These are phyloP conservation scores for Trypoxylon attenuatum DNA, from an alignment of 2,888 invertebrate genomes.

Conservation along the genomic window DNA sequence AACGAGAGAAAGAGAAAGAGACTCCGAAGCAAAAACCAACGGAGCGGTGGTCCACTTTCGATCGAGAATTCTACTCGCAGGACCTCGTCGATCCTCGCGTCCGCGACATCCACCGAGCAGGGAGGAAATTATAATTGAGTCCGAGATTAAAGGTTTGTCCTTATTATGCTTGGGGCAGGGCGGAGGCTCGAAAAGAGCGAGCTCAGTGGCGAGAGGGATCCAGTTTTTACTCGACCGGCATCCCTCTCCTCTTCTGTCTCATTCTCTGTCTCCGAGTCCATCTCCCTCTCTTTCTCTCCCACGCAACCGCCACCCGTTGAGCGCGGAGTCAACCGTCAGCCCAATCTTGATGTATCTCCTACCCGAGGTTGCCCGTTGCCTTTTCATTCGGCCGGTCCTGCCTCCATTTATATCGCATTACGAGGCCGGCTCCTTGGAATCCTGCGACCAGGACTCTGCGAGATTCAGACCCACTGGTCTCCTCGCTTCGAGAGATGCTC, in stretches of 20 bases:
- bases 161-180: constrained; percentile 63
- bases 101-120: constrained; percentile 33
- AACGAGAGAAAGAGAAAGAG: not conserved
- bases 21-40: constrained; percentile 43
- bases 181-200: constrained; percentile 53
- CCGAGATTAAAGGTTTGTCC: constrained; percentile 69
- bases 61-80: constrained; percentile 35
- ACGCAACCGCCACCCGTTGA: too few species aligned
- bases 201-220: constrained; percentile 61
- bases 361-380: constrained; percentile 55
- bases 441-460: constrained; percentile 48
- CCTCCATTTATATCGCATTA: constrained; percentile 70
- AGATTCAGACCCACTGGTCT: constrained; percentile 55
- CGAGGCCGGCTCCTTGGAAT: constrained; percentile 59
- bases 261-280: not conserved
- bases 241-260: not conserved
- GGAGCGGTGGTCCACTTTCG: constrained; percentile 63
- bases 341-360: constrained; percentile 72
- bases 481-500: constrained; percentile 52
- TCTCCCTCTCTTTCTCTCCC: constrained; percentile 1
- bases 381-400: constrained; percentile 62
- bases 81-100: not conserved
- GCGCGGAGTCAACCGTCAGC: constrained; percentile 68
- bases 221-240: constrained; percentile 66
- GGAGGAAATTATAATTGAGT: constrained; percentile 69